These are phyloP conservation scores for Tichodroma muraria DNA, from an alignment of 2,113 vertebrate species.

Conservation along the genomic window DNA sequence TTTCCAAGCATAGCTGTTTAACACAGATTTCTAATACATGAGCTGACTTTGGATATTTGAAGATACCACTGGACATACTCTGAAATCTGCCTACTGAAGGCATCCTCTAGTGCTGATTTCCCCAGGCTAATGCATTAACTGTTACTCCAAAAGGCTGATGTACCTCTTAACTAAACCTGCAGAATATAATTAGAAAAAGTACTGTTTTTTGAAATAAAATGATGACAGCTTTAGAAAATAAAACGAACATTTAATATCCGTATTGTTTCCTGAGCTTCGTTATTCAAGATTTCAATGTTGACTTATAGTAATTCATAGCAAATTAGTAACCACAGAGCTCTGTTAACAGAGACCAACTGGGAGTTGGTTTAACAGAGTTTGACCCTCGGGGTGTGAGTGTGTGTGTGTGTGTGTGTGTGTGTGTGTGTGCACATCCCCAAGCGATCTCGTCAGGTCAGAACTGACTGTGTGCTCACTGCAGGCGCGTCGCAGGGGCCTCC, in stretches of 20 bases:
- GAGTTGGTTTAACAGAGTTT: neutral
- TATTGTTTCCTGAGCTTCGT: neutral
- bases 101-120: neutral
- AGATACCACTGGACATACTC: neutral
- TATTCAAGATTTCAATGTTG: neutral
- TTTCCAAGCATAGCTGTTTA: neutral
- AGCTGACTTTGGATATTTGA: neutral
- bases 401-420: too few relatives aligned
- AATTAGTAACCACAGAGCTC: neutral
- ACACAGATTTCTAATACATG: neutral
- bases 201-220: neutral
- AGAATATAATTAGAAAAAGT: neutral
- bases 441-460: neutral
- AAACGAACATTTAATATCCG: neutral
- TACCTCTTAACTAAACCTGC: neutral
- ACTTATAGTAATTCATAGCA: neutral
- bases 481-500: rapidly evolving
- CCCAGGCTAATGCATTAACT: neutral
- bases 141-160: neutral
- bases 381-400: neutral
- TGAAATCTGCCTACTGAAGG: neutral
- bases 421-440: neutral
- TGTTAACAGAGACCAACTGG: neutral
- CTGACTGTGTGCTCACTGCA: neutral
- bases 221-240: neutral